Base-by-base conservation (phyloP, 2,113 vertebrate genomes). In the Vimba vimba region DNA sequence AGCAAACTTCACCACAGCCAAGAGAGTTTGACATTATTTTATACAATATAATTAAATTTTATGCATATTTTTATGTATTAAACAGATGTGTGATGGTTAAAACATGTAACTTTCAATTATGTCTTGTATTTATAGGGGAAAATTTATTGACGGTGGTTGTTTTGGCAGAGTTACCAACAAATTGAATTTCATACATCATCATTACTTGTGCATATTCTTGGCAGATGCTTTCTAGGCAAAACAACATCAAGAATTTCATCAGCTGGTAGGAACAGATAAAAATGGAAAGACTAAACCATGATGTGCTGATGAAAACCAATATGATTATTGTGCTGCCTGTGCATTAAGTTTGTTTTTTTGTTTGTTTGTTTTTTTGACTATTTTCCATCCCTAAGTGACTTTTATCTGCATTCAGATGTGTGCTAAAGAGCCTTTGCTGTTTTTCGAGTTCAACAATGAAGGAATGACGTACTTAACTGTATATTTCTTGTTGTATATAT, bases 211-310 rank as follows among this genome's bases (percentile, higher is more conserved):
- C 39, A 30, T 47, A 64, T 81, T 81, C 79, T 27, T 81, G 79
- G 60, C 79, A 66, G 59, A 66, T 25, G 39, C 59, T 64, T 80
- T 64, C n/a, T 6, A 43, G 77, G n/a, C 77, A 62, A 39, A 79
- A 50, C 73, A 79, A 62, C 21, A 25, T 62, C 6, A 79, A 81
- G 39, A 81, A 69, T 69, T 69, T 82, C 80, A 55, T 82, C 80
- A 69, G 64, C 62, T 21, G 2, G 64, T 55, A 50, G 45, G 47
- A 82, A 82, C 9, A 30, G 45, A 82, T 69, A 6, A 82, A 75
- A 79, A 30, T 52, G 47, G 17, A 69, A 82, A 69, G 27, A 82
- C 27, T 69, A 82, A 82, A 82, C 62, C 27, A 52, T 82, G 27
- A 69, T 33, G 80, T 55, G 43, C 45, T 33, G 78, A 80, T 45